Conservation (phyloP, 2,113 vertebrate species). For the Colius striatus region DNA sequence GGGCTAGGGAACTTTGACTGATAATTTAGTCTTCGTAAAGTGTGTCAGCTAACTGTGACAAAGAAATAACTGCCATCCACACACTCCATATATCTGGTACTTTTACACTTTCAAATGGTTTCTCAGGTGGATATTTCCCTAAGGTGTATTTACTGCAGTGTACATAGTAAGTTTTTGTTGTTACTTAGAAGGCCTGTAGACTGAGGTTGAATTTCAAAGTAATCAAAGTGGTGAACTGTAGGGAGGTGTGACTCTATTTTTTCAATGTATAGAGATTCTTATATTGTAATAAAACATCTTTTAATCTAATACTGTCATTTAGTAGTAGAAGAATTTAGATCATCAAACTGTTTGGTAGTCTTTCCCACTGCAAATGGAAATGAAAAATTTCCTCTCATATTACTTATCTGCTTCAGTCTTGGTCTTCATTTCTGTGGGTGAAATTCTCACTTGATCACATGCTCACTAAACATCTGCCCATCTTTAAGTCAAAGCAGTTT, state of each 20-base stretch:
- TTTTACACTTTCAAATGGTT: background rate
- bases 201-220: background rate
- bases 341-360: background rate
- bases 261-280: background rate
- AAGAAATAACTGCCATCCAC: background rate
- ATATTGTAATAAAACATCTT: background rate
- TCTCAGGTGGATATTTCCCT: background rate
- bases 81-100: background rate
- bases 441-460: conserved; percentile 25
- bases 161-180: background rate
- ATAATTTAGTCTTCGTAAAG: background rate
- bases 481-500: conserved; percentile 46
- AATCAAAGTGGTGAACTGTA: background rate
- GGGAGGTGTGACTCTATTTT: background rate
- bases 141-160: background rate
- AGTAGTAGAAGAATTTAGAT: background rate
- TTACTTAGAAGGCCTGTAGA: background rate
- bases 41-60: background rate
- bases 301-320: background rate
- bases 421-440: background rate
- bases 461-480: conserved; percentile 22
- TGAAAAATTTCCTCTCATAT: background rate
- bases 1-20: background rate
- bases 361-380: background rate
- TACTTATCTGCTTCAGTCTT: background rate